phyloP scores from a whole-genome alignment of 2,113 vertebrate genomes.

The Cynopterus brachyotis region DNA sequence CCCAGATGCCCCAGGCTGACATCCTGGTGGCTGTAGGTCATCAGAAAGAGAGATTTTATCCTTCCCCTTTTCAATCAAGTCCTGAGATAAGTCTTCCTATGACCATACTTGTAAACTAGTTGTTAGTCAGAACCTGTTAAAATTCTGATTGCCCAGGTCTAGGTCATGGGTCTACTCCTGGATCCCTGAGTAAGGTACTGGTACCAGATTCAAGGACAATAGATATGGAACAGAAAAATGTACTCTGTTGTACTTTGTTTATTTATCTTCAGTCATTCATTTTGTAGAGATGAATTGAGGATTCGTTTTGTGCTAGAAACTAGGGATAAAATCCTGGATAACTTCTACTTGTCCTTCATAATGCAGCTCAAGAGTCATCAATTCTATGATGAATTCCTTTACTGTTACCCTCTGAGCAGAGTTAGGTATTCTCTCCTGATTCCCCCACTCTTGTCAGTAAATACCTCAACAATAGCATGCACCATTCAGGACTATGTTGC shows the following conservation, averaged over 20 bases:
- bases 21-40: neutral
- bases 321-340: neutral
- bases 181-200: neutral
- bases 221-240: neutral
- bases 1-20: neutral
- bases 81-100: neutral
- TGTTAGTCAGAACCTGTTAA: neutral
- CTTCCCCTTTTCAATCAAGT: neutral
- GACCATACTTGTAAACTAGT: neutral
- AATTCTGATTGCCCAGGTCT: neutral
- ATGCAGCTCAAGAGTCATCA: neutral
- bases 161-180: neutral
- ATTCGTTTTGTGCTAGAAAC: neutral
- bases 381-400: neutral
- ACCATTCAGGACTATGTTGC: too few relatives aligned
- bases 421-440: neutral
- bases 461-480: neutral
- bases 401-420: neutral
- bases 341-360: neutral
- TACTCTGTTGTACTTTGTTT: neutral
- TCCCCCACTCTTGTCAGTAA: neutral
- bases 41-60: neutral
- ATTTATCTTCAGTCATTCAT: neutral
- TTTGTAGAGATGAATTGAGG: neutral
- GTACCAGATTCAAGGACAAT: neutral